Conservation (phyloP, 2,888 invertebrate species). For the Nemotelus pantherinus region DNA sequence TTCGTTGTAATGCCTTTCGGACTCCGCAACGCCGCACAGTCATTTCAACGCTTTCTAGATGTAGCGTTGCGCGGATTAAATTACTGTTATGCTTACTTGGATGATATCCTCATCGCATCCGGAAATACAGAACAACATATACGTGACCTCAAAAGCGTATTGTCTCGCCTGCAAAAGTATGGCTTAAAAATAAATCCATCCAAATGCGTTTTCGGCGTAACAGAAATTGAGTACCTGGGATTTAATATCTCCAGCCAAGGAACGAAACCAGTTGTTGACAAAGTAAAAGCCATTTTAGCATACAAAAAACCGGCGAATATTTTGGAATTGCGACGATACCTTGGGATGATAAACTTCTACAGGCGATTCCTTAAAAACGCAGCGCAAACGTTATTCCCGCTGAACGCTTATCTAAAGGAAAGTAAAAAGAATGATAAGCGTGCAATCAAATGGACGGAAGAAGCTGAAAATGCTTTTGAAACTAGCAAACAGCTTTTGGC, state of each 20-base stretch:
- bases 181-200: background rate
- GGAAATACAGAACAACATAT: background rate
- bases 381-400: background rate
- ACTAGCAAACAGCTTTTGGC: constrained; percentile 2
- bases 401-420: background rate
- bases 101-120: constrained; percentile 56
- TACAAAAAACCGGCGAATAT: background rate
- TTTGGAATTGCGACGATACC: background rate
- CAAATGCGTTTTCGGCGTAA: background rate
- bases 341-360: constrained; percentile 25
- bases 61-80: constrained; percentile 52
- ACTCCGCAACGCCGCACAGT: constrained; percentile 58
- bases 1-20: constrained; percentile 58
- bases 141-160: background rate
- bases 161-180: background rate
- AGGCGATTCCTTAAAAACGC: constrained; percentile 3
- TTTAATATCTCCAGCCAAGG: background rate
- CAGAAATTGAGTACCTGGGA: background rate
- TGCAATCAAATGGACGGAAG: background rate
- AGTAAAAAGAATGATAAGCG: constrained; percentile 26
- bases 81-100: constrained; percentile 54
- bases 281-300: background rate
- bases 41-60: constrained; percentile 59
- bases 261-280: background rate
- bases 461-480: constrained; percentile 11